These are phyloP conservation scores for Anomalospiza imberbis DNA, from an alignment of 2,797 vertebrate species.

Conservation along the genomic window DNA sequence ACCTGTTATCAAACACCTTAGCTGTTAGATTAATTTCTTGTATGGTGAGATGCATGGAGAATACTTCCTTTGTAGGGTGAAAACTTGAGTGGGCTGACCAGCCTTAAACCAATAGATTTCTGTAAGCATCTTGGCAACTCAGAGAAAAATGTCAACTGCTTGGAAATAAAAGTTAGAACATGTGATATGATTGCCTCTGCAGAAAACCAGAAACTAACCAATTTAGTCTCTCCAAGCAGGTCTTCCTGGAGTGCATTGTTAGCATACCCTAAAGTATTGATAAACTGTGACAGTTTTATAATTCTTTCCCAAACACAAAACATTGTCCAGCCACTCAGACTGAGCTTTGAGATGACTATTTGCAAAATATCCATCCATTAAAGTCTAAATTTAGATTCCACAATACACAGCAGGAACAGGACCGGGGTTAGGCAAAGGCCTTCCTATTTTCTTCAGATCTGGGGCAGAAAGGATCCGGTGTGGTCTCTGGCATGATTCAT, in stretches of 20 bases:
- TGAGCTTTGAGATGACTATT: background rate
- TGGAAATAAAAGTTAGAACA: background rate
- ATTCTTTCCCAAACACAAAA: background rate
- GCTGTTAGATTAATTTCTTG: background rate
- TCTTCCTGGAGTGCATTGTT: background rate
- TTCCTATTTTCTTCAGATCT: background rate
- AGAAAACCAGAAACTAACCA: background rate
- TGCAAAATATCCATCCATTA: background rate
- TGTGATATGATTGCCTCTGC: background rate
- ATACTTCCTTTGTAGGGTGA: background rate
- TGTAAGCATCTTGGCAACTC: background rate
- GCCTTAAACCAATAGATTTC: background rate
- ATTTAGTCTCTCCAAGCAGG: background rate
- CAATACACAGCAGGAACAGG: background rate
- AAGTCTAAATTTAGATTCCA: background rate
- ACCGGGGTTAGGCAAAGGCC: background rate
- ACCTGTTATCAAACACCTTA: background rate
- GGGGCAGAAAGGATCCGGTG: background rate
- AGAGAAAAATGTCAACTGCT: background rate
- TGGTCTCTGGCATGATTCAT: background rate
- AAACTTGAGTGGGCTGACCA: background rate
- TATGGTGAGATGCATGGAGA: background rate
- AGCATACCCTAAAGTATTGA: background rate
- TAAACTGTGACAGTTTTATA: background rate
- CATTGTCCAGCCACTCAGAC: background rate